Conservation (phyloP, 1,140 invertebrate species). For the Ips typographus region DNA sequence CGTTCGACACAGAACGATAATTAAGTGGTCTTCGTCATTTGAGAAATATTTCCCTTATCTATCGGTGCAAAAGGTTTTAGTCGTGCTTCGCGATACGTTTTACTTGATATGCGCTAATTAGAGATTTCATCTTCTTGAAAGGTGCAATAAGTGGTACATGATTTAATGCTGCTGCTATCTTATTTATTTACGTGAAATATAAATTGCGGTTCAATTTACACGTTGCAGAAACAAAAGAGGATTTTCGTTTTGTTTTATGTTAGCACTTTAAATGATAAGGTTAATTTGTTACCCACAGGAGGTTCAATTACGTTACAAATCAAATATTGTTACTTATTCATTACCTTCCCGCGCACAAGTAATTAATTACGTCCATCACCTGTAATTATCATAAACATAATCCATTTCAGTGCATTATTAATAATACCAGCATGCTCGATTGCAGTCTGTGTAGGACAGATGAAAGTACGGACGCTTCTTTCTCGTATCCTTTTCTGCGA, state of each 20-base stretch:
- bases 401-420: background rate
- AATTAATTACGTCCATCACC: background rate
- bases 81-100: background rate
- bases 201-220: no score
- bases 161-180: background rate
- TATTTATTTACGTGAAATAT: background rate
- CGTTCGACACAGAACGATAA: no score
- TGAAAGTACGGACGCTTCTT: background rate
- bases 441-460: constrained; percentile 4
- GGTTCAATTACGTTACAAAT: no score
- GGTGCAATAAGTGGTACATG: constrained; percentile 7
- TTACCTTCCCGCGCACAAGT: background rate
- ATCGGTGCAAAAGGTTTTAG: constrained; percentile 2
- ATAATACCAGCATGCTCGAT: background rate
- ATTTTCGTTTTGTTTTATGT: background rate
- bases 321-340: background rate
- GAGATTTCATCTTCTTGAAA: constrained; percentile 8
- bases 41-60: background rate
- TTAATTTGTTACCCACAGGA: no score
- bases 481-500: constrained; percentile 5
- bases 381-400: constrained; percentile 1
- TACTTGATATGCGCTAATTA: constrained; percentile 9
- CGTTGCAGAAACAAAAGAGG: background rate
- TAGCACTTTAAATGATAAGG: no score
- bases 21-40: constrained; percentile 1